Base-by-base conservation (phyloP, 2,888 invertebrate genomes). In the Erynnis tages region DNA sequence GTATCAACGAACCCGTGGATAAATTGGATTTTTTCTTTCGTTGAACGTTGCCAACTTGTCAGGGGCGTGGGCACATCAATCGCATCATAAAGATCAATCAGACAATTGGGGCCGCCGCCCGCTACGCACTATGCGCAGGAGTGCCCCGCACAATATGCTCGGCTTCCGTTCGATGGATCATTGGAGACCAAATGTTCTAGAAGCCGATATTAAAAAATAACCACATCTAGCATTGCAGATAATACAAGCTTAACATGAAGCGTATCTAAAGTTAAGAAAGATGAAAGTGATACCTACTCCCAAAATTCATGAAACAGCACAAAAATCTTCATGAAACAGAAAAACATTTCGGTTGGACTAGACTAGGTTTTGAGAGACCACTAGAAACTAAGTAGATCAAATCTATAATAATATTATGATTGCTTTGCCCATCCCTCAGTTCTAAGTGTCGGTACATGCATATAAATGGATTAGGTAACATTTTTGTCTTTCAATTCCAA, bases 31-130 rank as follows among this genome's bases (percentile, higher is more conserved):
- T 64, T 58, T 66, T 70, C 63, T 67, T 63, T 66, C 61, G 65
- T 69, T 71, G 59, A 64, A 59, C 60, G 66, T 69, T 67, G 64
- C 55, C 62, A 59, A 59, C 66, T 69, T 67, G 64, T 55, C 62
- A 58, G 70, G 82, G 81, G 82, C 76, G 81, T 80, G 76, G 76
- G 67, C 76, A 64, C 71, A 73, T 85, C 80, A 84, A 76, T 66
- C 76, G 65, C 71, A 73, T 85, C 80, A 84, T 86, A 86, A 85
- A 84, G 83, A 82, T 82, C 82, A 86, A 84, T 87, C 86, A 83
- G 82, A 80, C 88, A 88, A 88, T 87, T 87, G 85, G 73, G 82
- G 80, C 75, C 87, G 86, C 76, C 87, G 86, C 76, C 75, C 87
- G 86, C 76, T 70, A 83, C 83, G 84, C 78, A 71, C 69, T 61